Evolutionary conservation across 2,797 vertebrate genomes (phyloP).

Genomic region (Alca torda): DNA sequence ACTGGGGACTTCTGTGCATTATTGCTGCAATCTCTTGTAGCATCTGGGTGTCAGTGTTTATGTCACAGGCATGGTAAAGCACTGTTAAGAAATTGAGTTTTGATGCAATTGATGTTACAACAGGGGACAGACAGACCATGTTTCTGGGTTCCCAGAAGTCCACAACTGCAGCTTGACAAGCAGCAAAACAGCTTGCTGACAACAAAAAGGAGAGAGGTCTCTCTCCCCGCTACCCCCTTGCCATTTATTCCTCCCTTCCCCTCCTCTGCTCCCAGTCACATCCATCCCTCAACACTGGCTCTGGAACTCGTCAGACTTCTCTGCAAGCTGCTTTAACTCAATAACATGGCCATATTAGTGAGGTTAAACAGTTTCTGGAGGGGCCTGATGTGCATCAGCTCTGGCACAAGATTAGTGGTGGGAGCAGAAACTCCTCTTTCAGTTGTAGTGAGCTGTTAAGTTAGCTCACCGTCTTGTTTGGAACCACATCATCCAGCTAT

Average conservation of each 20-base stretch:
- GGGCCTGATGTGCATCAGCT: neutral
- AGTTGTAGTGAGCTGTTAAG: neutral
- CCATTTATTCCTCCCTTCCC: neutral
- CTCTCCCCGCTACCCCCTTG: neutral
- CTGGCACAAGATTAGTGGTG: neutral
- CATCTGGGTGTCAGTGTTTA: neutral
- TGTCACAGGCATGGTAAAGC: neutral
- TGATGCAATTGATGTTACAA: neutral
- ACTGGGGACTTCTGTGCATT: neutral
- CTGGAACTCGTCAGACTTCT: conserved; percentile 45
- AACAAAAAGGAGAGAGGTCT: neutral
- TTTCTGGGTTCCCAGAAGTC: neutral
- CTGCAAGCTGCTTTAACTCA: conserved; percentile 42
- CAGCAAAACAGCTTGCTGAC: neutral
- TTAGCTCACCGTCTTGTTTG: neutral
- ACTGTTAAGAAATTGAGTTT: neutral
- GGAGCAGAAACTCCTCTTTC: neutral
- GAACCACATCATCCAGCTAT: neutral
- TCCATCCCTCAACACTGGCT: neutral
- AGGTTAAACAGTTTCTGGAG: conserved; percentile 25
- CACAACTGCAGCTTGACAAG: neutral
- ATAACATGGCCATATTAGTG: conserved; percentile 19
- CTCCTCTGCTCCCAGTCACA: conserved; percentile 1
- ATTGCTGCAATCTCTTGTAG: neutral
- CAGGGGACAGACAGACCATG: neutral